Evolutionary conservation across 1,140 invertebrate genomes (phyloP).

Genomic region (Scylla paramamosain): DNA sequence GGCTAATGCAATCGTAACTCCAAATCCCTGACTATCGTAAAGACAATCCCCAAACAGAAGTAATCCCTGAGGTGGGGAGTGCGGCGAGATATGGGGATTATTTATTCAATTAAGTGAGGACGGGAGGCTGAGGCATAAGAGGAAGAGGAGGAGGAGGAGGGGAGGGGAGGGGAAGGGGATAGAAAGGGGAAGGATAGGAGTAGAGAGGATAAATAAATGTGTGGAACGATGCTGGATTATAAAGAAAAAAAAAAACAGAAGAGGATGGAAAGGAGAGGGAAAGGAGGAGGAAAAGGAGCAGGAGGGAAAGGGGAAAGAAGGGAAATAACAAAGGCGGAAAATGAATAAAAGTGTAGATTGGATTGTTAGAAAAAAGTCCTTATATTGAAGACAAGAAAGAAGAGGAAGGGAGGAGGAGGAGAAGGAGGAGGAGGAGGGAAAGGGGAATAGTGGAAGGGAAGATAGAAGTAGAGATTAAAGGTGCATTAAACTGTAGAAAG

Average conservation of each 20-base stretch:
- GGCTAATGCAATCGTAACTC: conserved; percentile 62
- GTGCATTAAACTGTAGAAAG: not conserved
- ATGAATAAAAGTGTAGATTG: too few species aligned
- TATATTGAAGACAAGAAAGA: not conserved
- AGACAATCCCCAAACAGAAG: conserved; percentile 62
- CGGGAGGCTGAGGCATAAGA: conserved; percentile 21
- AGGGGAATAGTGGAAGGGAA: not conserved
- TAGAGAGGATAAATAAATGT: too few species aligned
- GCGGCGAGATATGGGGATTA: conserved; percentile 49
- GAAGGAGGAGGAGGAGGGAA: not conserved
- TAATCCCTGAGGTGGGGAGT: conserved; percentile 53
- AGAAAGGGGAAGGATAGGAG: not conserved
- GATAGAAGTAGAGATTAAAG: not conserved
- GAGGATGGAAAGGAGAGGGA: not conserved
- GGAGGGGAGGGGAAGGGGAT: not conserved
- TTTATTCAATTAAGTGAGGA: conserved; percentile 57
- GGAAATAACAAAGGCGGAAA: not conserved
- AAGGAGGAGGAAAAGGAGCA: not conserved
- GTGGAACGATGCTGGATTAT: too few species aligned
- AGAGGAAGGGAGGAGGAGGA: not conserved
- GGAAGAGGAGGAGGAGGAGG: not conserved
- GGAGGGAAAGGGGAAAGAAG: not conserved
- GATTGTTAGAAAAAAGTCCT: too few species aligned
- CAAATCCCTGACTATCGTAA: conserved; percentile 67
- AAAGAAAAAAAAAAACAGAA: too few species aligned